Percentiles rank a stretch among this genome's conserved stretches.
Evolutionary conservation across 2,888 invertebrate genomes (phyloP).

Genomic region (Cantharis rustica): DNA sequence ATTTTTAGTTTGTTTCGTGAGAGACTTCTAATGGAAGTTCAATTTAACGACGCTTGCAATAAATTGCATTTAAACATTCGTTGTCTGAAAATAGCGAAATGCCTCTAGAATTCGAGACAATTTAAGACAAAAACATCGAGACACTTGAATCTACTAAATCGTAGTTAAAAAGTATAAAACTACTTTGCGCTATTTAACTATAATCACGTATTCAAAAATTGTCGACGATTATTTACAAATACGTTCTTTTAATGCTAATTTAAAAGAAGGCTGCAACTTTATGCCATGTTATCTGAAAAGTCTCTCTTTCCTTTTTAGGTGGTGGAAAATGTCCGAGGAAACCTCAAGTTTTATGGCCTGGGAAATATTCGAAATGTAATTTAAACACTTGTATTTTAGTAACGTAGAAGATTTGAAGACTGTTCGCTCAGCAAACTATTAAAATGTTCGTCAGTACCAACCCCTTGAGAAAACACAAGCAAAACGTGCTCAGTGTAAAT

Average conservation of each 20-base stretch:
- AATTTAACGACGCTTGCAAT: conserved; percentile 3
- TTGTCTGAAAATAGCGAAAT: conserved; percentile 4
- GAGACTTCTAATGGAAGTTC: not conserved
- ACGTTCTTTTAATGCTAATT: conserved; percentile 16
- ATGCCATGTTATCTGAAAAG: conserved; percentile 12
- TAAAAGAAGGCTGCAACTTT: conserved; percentile 14
- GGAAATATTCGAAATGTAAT: conserved; percentile 19
- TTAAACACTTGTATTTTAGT: conserved; percentile 25
- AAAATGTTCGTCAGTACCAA: conserved; percentile 32
- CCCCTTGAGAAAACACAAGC: conserved; percentile 25
- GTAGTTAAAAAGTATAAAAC: conserved; percentile 14
- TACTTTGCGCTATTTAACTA: conserved; percentile 21
- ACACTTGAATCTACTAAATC: conserved; percentile 11
- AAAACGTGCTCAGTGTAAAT: conserved; percentile 31
- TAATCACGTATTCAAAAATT: conserved; percentile 16
- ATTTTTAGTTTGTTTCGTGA: conserved; percentile 4
- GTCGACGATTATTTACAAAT: conserved; percentile 20
- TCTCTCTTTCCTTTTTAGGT: not conserved
- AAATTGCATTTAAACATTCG: conserved; percentile 3
- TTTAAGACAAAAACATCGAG: conserved; percentile 4
- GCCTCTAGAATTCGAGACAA: not conserved
- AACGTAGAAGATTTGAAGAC: conserved; percentile 17
- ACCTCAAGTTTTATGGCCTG: conserved; percentile 1
- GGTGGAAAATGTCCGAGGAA: not conserved
- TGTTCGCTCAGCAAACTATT: conserved; percentile 27